phyloP scores from a whole-genome alignment of 1,140 invertebrate species.

The Linepithema humile region DNA sequence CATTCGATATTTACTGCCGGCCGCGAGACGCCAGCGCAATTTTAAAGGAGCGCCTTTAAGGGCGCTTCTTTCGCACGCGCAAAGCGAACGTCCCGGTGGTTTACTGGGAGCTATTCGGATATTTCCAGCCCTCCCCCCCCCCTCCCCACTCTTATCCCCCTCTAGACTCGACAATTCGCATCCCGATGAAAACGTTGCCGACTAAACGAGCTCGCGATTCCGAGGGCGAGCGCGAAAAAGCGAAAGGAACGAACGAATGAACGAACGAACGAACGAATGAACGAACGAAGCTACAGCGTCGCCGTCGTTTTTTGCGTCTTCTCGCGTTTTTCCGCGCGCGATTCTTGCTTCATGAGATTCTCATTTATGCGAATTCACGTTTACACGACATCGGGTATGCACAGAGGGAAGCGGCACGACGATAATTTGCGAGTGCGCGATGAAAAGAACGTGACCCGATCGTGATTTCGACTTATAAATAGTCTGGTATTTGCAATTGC shows the following conservation, averaged over 20 bases:
- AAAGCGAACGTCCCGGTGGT: neutral
- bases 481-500: neutral
- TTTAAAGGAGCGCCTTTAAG: slow-evolving; percentile 43
- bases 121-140: slow-evolving; percentile 9
- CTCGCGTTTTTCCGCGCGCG: neutral
- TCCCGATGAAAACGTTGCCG: slow-evolving; percentile 44
- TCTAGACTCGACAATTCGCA: slow-evolving; percentile 38
- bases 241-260: slow-evolving; percentile 14
- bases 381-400: slow-evolving; percentile 17
- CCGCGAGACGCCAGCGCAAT: slow-evolving; percentile 38
- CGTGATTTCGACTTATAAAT: slow-evolving; percentile 23
- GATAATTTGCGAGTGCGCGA: slow-evolving; percentile 25
- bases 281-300: slow-evolving; percentile 21
- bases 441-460: slow-evolving; percentile 29
- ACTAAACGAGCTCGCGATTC: slow-evolving; percentile 47
- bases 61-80: slow-evolving; percentile 6
- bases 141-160: too few relatives aligned
- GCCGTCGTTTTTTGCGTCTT: neutral
- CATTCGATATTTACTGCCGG: slow-evolving; percentile 50
- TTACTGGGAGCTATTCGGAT: slow-evolving; percentile 28
- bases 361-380: slow-evolving; percentile 35
- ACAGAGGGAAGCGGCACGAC: neutral
- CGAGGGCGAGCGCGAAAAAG: neutral
- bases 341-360: slow-evolving; percentile 2
- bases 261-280: slow-evolving; percentile 19